Percentiles rank a stretch among this genome's conserved stretches.
phyloP scores from a whole-genome alignment of 2,888 invertebrate genomes.

The Biston stratarius region DNA sequence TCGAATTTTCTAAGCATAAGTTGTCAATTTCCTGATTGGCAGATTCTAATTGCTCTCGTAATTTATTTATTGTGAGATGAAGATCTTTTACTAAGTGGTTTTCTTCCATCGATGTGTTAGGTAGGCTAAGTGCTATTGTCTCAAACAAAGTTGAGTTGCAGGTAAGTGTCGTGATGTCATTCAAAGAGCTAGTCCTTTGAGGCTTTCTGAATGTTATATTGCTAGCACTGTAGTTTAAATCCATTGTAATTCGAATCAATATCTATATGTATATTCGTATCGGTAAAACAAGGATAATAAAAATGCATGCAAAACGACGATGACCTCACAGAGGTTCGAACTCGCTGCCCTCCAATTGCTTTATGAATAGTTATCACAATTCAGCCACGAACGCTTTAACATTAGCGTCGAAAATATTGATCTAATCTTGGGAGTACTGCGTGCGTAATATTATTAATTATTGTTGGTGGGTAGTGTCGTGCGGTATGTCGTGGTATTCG shows the following conservation, averaged over 20 bases:
- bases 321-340: neutral
- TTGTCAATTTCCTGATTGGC: slow-evolving; percentile 11
- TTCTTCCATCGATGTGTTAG: neutral
- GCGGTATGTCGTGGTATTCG: no score
- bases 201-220: neutral
- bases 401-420: no score
- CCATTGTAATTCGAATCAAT: neutral
- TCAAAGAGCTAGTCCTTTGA: neutral
- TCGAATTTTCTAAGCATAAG: slow-evolving; percentile 7
- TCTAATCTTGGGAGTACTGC: no score
- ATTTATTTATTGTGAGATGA: neutral
- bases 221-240: neutral
- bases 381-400: no score
- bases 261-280: no score
- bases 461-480: no score
- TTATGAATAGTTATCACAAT: neutral
- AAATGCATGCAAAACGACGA: neutral
- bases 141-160: neutral
- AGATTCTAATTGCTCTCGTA: slow-evolving; percentile 4
- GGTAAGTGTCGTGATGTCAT: neutral
- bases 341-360: neutral
- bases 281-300: no score
- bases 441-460: no score
- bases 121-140: neutral
- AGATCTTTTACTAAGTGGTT: neutral